Evolutionary conservation across 2,797 vertebrate species (phyloP), one percentile per base, ranked within the genome.

Genomic region (Hapalemur alaotrensis): DNA sequence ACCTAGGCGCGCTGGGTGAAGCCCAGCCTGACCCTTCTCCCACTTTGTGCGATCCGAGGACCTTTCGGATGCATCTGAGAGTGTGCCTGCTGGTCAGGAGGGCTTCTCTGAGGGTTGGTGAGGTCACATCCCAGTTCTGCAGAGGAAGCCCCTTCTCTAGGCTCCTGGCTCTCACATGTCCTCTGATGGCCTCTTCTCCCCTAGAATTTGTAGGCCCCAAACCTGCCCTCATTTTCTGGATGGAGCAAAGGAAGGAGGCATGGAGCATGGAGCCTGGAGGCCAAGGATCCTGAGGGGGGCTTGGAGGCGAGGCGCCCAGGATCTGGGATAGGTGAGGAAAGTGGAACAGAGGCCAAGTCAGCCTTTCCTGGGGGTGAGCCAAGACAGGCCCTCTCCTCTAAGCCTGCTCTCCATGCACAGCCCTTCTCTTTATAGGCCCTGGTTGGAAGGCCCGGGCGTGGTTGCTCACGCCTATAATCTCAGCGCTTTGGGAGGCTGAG

Each of bases 1-100:
- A 96, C 0, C 70, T 98, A 70, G 96, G 96, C 80, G 93, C 96
- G 0, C 82, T 97, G 23, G 96, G 96, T 97, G 89, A 73, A 95
- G 86, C 43, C 43, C 15, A 25, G 35, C 8, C 50, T 0, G 28
- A 43, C 18, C 35, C 6, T 50, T 41, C 17, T 35, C 32, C 28
- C n/a, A 4, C 2, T 61, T 59, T 86, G 17, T 18, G 48, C 6
- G 4, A 30, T 14, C 4, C 0, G 10, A 43, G 81, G 79, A 32
- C 52, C 13, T 54, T 85, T 7, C 2, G 1, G 30, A 43, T 7
- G 10, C 5, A 7, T 23, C 35, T 35, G 70, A 43, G 73, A 57
- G 48, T 7, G 18, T 92, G 57, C 43, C 57, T 30, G 1, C 15
- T 78, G 30, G 28, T 70, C 30, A 50, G 54, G 30, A 72, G 41